These are phyloP conservation scores for Diaperis boleti DNA, from an alignment of 2,888 invertebrate species.

Conservation along the genomic window DNA sequence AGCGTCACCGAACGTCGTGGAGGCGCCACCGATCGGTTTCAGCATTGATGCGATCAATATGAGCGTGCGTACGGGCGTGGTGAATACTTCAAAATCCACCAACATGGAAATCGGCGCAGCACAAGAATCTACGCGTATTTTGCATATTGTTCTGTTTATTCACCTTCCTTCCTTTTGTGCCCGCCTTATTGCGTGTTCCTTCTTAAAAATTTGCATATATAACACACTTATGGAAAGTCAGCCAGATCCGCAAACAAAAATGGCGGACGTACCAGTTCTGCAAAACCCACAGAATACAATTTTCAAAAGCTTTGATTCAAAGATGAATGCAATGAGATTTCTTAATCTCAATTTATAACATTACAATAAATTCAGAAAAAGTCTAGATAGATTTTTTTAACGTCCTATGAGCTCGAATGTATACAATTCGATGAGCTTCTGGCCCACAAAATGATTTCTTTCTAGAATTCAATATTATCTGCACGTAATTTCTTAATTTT, in stretches of 20 bases:
- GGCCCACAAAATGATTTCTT: too few relatives aligned
- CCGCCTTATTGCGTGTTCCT: conserved; percentile 37
- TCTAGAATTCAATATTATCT: too few relatives aligned
- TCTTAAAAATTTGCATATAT: conserved; percentile 33
- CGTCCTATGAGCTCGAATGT: too few relatives aligned
- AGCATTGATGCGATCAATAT: conserved; percentile 61
- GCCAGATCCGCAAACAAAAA: conserved; percentile 14
- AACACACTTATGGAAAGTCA: conserved; percentile 21
- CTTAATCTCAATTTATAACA: neutral
- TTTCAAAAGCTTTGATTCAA: neutral
- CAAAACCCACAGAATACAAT: neutral
- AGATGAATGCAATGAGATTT: too few relatives aligned
- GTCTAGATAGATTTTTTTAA: too few relatives aligned
- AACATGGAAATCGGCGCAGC: conserved; percentile 34
- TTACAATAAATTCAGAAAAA: neutral
- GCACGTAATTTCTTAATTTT: too few relatives aligned
- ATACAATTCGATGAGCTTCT: too few relatives aligned
- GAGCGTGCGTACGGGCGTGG: conserved; percentile 68
- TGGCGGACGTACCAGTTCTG: conserved; percentile 15
- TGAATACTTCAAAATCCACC: conserved; percentile 47
- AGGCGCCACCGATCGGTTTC: conserved; percentile 64
- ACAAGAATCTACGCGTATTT: conserved; percentile 21
- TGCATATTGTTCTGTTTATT: conserved; percentile 24
- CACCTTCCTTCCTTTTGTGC: conserved; percentile 21
- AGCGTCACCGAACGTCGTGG: conserved; percentile 66